Conservation (phyloP, 92 coral and sea anemone species). For the Siderastrea radians region DNA sequence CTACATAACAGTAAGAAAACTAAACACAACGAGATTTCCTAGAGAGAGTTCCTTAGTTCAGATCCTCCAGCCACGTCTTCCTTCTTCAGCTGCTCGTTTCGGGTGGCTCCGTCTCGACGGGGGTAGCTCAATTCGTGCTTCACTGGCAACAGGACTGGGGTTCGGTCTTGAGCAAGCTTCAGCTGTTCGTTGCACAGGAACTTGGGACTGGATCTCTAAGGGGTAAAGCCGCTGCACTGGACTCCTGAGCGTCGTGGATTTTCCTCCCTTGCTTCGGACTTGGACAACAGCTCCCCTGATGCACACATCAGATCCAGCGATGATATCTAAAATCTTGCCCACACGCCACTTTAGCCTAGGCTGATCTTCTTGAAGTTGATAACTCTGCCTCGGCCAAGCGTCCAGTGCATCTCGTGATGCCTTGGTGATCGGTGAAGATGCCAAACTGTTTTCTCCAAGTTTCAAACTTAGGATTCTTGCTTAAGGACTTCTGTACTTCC, state of each 20-base stretch:
- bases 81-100: conserved; percentile 13
- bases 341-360: conserved; percentile 58
- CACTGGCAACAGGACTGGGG: background rate
- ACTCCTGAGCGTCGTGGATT: conserved; percentile 47
- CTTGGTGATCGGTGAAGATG: background rate
- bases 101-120: conserved; percentile 3
- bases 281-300: conserved; percentile 75
- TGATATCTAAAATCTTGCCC: conserved; percentile 53
- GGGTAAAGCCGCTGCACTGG: conserved; percentile 78
- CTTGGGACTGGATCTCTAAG: conserved; percentile 24
- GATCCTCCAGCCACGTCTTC: conserved; percentile 20
- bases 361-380: conserved; percentile 38
- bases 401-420: conserved; percentile 61
- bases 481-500: no score
- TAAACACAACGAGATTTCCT: background rate
- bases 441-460: no score
- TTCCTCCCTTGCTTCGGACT: conserved; percentile 57
- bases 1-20: background rate
- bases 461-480: no score
- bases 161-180: background rate
- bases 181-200: background rate
- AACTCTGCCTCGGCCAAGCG: conserved; percentile 46
- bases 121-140: conserved; percentile 4
- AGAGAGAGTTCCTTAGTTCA: background rate
- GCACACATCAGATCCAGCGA: conserved; percentile 46